These are phyloP conservation scores for Stegodyphus mimosarum DNA, from an alignment of 1,140 invertebrate species.

Conservation along the genomic window DNA sequence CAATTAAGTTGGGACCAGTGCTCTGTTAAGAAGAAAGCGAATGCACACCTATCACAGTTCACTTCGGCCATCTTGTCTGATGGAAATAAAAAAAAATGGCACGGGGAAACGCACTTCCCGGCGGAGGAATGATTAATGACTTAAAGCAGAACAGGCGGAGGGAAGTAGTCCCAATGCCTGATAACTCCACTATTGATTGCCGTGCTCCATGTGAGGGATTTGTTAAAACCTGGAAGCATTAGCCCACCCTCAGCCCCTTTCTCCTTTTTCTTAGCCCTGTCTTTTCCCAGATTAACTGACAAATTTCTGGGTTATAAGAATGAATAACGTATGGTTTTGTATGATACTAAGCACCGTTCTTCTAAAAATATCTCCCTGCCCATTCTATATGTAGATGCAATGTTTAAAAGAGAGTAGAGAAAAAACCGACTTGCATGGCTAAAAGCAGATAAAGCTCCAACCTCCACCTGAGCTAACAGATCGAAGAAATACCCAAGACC, in stretches of 20 bases:
- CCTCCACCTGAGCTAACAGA: conserved; percentile 56
- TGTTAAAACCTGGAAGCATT: conserved; percentile 58
- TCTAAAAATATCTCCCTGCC: conserved; percentile 43
- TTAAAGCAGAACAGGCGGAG: conserved; percentile 37
- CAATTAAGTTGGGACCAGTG: conserved; percentile 40
- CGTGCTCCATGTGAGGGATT: conserved; percentile 52
- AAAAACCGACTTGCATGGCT: conserved; percentile 17
- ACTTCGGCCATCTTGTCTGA: conserved; percentile 38
- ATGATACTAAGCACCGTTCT: conserved; percentile 18
- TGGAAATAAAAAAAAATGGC: conserved; percentile 22
- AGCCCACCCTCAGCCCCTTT: conserved; percentile 2
- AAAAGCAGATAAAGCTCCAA: conserved; percentile 39
- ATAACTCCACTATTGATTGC: conserved; percentile 59
- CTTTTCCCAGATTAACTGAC: conserved; percentile 55
- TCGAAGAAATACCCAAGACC: conserved; percentile 32
- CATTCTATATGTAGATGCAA: conserved; percentile 47
- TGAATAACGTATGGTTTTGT: conserved; percentile 54
- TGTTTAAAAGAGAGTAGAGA: conserved; percentile 21
- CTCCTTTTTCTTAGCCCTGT: conserved; percentile 7
- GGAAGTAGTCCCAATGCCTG: conserved; percentile 54
- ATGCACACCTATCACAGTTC: conserved; percentile 24
- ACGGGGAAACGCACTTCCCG: conserved; percentile 25
- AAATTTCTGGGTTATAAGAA: conserved; percentile 56
- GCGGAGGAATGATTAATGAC: conserved; percentile 57
- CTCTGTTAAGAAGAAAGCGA: conserved; percentile 15